These are phyloP conservation scores for Hypolimnas misippus DNA, from an alignment of 2,888 invertebrate genomes.

Conservation along the genomic window DNA sequence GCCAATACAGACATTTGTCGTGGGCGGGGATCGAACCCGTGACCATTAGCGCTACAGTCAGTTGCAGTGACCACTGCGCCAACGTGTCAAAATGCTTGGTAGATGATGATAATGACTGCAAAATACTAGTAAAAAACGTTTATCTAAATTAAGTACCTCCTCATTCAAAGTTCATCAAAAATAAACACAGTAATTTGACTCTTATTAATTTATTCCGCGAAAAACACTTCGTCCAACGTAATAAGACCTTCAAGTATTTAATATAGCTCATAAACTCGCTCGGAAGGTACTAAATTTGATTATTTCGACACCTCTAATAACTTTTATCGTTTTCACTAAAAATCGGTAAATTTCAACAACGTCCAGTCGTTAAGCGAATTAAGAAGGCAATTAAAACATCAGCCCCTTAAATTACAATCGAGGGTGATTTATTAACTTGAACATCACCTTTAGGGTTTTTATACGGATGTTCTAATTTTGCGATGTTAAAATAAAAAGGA, in stretches of 20 bases:
- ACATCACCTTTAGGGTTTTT: background rate
- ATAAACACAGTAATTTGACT: background rate
- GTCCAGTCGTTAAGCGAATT: conserved; percentile 45
- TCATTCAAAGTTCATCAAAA: background rate
- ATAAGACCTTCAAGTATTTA: background rate
- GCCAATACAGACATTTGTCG: no score
- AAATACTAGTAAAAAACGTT: no score
- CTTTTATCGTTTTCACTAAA: conserved; percentile 28
- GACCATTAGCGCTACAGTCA: no score
- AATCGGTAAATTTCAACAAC: conserved; percentile 28
- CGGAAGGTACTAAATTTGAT: conserved; percentile 6
- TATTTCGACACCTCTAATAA: conserved; percentile 21
- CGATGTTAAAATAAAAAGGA: background rate
- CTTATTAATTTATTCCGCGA: background rate
- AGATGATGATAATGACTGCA: no score
- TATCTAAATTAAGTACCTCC: no score
- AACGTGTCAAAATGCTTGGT: no score
- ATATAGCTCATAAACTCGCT: background rate
- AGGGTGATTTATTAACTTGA: conserved; percentile 14
- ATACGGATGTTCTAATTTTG: background rate
- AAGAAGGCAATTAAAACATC: conserved; percentile 51
- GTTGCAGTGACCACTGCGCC: no score
- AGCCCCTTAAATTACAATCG: conserved; percentile 32
- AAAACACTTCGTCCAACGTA: background rate
- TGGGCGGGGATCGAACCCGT: no score